These are phyloP conservation scores for Caenorhabditis sp. DNA, from an alignment of 2,888 invertebrate genomes.

Conservation along the genomic window DNA sequence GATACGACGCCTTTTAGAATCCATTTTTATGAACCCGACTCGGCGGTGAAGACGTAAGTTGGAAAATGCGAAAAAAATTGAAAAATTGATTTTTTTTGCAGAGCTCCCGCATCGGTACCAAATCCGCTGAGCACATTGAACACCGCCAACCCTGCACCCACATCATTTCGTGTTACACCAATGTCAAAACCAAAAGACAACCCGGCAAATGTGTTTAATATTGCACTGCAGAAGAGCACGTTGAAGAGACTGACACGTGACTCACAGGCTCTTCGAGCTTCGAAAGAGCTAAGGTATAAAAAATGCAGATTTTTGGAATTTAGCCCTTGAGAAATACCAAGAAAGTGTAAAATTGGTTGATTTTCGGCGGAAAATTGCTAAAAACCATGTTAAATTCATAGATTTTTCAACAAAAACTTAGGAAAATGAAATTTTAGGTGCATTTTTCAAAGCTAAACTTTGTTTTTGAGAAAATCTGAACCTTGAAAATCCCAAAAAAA, in stretches of 20 bases:
- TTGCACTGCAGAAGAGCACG: background rate
- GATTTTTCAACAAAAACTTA: no score
- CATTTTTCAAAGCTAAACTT: no score
- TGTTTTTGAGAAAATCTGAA: no score
- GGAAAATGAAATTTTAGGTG: no score
- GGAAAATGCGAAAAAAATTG: background rate
- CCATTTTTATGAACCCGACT: conserved; percentile 26
- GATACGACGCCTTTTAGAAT: conserved; percentile 21
- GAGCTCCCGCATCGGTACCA: background rate
- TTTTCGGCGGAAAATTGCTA: no score
- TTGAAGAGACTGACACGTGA: background rate
- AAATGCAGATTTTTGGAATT: background rate
- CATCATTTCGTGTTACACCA: conserved; percentile 1
- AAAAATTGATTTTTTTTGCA: background rate
- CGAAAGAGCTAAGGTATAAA: background rate
- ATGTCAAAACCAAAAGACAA: background rate
- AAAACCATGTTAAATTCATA: no score
- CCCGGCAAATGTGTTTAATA: background rate
- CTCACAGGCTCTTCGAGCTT: background rate
- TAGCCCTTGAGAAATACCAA: no score
- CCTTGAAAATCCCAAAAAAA: no score
- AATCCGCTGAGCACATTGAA: background rate
- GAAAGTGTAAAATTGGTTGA: no score
- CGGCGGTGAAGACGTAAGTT: conserved; percentile 9
- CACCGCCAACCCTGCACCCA: no score